Evolutionary conservation across 2,797 vertebrate species (phyloP).

Genomic region (Girardinus metallicus): DNA sequence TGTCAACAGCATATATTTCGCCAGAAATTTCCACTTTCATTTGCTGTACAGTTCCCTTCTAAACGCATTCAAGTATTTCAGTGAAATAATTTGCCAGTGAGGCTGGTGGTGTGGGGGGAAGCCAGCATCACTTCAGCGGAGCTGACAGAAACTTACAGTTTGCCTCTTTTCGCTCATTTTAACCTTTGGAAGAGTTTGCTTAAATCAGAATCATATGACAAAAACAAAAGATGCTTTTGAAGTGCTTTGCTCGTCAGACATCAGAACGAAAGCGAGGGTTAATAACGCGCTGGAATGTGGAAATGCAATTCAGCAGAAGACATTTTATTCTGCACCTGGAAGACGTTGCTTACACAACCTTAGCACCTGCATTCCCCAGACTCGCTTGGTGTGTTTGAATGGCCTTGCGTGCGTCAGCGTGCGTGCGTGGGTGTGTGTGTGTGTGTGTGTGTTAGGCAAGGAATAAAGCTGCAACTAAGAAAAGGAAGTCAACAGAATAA

Average conservation of each 20-base stretch:
- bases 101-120: not conserved
- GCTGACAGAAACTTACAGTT: slow-evolving; percentile 13
- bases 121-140: not conserved
- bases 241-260: slow-evolving; percentile 35
- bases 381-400: slow-evolving; percentile 32
- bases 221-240: slow-evolving; percentile 46
- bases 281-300: slow-evolving; percentile 64
- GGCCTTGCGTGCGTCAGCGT: not conserved
- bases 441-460: not conserved
- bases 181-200: slow-evolving; percentile 44
- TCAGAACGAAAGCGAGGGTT: slow-evolving; percentile 40
- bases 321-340: slow-evolving; percentile 67
- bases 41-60: not conserved
- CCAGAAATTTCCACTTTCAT: not conserved
- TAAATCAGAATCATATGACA: slow-evolving; percentile 39
- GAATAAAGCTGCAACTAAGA: slow-evolving; percentile 8
- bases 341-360: slow-evolving; percentile 61
- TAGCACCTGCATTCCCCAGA: slow-evolving; percentile 61
- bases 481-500: not conserved
- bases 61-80: not conserved
- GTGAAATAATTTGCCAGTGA: slow-evolving; percentile 18
- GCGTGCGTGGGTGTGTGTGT: not conserved
- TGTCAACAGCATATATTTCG: not conserved
- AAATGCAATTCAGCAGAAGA: slow-evolving; percentile 53
- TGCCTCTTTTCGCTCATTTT: slow-evolving; percentile 35